Base-by-base conservation (phyloP, 1,140 invertebrate species). In the Drosophila bifasciata region DNA sequence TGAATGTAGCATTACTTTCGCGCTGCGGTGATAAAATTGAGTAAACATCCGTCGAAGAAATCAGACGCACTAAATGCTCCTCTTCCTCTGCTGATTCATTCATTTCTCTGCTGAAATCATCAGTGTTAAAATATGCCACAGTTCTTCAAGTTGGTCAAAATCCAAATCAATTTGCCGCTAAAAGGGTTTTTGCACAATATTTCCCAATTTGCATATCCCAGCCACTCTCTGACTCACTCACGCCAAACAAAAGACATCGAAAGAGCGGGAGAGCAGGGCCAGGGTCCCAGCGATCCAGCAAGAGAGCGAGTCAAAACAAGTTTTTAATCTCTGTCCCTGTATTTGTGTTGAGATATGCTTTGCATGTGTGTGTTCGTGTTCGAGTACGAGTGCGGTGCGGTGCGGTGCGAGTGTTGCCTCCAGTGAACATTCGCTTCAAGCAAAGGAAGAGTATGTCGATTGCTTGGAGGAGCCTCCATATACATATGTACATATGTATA, bases 41-140 rank as follows among this genome's bases (percentile, higher is more conserved):
- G 63, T 81, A 86, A 86, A 85, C 80, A 86, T 76, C 77, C 72
- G 80, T 44, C 44, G 39, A 69, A 36, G 67, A 51, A 69, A 56
- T 46, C 44, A 32, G 11, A 6, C 13, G 16, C 32, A 36, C 32
- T 5, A 36, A 36, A 36, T 36, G 32, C 11, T 36, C 32, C 3
- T 36, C 19, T 21, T 3, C 32, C 32, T 11, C 4, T 11, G 16
- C 44, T 67, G 66, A 67, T 39, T 67, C 63, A 67, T 23, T 13
- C n/a, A 32, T 48, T 58, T 58, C 55, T 48, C 56, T 44, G 25
- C 25, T 68, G 32, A 62, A 25, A 61, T 32, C 55, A 49, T 28
- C 50, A 36, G 43, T 46, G 52, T 46, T 51, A 41, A 49, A 36
- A 28, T 21, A 53, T 67, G 44, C 66, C 52, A 67, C 48, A 48